Conservation (phyloP, 1,140 invertebrate species). For the Drosophila arizonae region DNA sequence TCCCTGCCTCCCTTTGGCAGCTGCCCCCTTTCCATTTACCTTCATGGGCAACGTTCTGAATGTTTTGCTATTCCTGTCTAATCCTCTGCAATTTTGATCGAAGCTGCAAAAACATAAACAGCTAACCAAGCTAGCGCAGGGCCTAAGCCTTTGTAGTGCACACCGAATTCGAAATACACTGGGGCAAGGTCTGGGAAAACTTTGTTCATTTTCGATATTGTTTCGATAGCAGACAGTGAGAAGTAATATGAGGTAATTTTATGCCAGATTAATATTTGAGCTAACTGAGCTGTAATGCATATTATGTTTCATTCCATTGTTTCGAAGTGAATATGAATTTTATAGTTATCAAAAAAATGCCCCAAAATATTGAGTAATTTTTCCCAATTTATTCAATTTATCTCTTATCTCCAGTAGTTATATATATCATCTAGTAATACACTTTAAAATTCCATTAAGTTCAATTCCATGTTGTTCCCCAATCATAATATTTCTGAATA, state of each 20-base stretch:
- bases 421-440: too few species aligned
- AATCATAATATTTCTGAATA: too few species aligned
- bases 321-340: too few species aligned
- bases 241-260: too few species aligned
- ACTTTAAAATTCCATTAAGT: too few species aligned
- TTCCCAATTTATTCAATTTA: too few species aligned
- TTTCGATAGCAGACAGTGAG: not conserved
- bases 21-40: not conserved
- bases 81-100: constrained; percentile 57
- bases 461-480: too few species aligned
- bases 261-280: too few species aligned
- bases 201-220: too few species aligned
- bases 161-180: constrained; percentile 22
- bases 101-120: constrained; percentile 44
- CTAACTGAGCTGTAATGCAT: not conserved
- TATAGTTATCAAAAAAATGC: too few species aligned
- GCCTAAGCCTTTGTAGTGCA: not conserved
- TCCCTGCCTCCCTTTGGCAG: not conserved
- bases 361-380: too few species aligned
- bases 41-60: constrained; percentile 13
- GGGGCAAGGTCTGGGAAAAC: not conserved
- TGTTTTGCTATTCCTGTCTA: constrained; percentile 56
- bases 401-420: too few species aligned
- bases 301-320: constrained; percentile 2
- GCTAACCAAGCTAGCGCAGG: not conserved